phyloP scores from a whole-genome alignment of 2,888 invertebrate species.

The Acanthacorydalis orientalis region DNA sequence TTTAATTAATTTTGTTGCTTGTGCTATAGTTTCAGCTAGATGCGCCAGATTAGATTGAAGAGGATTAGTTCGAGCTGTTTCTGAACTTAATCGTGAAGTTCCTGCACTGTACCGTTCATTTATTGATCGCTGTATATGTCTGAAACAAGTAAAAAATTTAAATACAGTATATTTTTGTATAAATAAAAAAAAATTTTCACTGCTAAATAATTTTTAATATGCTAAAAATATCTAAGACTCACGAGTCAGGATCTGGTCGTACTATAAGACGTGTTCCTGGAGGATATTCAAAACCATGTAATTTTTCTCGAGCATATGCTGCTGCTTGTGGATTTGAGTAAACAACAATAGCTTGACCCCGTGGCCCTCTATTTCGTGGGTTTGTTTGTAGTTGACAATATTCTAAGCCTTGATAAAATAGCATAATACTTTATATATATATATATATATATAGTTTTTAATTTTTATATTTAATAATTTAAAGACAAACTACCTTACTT shows the following conservation, averaged over 20 bases:
- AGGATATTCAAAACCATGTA: constrained; percentile 85
- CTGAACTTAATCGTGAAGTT: neutral
- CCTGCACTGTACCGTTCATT: neutral
- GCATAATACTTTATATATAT: neutral
- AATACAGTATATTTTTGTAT: neutral
- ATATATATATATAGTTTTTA: no score
- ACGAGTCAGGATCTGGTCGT: constrained; percentile 35
- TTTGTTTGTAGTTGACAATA: constrained; percentile 37
- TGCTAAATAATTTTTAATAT: no score
- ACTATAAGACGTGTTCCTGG: constrained; percentile 69
- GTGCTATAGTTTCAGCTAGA: constrained; percentile 57
- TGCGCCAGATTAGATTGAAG: constrained; percentile 41
- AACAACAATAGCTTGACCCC: constrained; percentile 46
- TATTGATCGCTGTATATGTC: neutral
- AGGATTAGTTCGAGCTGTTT: constrained; percentile 13
- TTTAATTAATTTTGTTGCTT: constrained; percentile 58
- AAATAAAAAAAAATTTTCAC: no score
- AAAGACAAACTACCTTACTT: no score
- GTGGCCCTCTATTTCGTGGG: constrained; percentile 29
- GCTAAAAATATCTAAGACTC: neutral
- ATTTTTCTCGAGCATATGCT: constrained; percentile 65
- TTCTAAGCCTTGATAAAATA: constrained; percentile 28
- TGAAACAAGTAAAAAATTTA: neutral
- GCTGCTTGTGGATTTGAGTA: constrained; percentile 55
- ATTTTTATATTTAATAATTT: no score